Conservation (phyloP, 2,113 vertebrate species). For the Falcunculus frontatus region DNA sequence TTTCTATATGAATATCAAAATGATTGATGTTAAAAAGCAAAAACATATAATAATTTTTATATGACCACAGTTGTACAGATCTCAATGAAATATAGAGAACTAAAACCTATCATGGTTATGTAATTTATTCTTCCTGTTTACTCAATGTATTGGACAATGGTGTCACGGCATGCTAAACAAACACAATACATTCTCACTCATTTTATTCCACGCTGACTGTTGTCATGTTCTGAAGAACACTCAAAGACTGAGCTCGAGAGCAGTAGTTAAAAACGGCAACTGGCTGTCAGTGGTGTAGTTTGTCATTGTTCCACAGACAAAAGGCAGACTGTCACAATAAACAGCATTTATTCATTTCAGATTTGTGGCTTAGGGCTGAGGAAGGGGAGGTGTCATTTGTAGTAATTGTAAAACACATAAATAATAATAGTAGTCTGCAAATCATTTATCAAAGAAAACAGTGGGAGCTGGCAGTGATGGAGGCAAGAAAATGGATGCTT, state of each 20-base stretch:
- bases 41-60: background rate
- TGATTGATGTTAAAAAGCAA: background rate
- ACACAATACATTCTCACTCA: conserved; percentile 21
- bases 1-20: background rate
- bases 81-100: background rate
- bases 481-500: conserved; percentile 70
- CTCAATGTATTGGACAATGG: background rate
- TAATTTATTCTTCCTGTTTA: conserved; percentile 23
- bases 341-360: conserved; percentile 75
- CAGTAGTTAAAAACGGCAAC: conserved; percentile 47
- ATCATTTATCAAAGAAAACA: conserved; percentile 76
- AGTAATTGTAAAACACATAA: conserved; percentile 77
- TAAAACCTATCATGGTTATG: background rate
- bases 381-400: conserved; percentile 70
- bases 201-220: conserved; percentile 53
- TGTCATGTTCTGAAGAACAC: conserved; percentile 59
- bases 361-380: conserved; percentile 71
- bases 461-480: conserved; percentile 68
- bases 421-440: conserved; percentile 77
- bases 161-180: conserved; percentile 41
- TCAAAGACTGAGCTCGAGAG: conserved; percentile 41
- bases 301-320: conserved; percentile 75
- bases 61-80: background rate
- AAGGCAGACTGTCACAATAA: conserved; percentile 78
- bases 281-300: conserved; percentile 64